Evolutionary conservation across 2,113 vertebrate species (phyloP), one percentile per base, ranked within the genome.

Genomic region (Halichoerus grypus): DNA sequence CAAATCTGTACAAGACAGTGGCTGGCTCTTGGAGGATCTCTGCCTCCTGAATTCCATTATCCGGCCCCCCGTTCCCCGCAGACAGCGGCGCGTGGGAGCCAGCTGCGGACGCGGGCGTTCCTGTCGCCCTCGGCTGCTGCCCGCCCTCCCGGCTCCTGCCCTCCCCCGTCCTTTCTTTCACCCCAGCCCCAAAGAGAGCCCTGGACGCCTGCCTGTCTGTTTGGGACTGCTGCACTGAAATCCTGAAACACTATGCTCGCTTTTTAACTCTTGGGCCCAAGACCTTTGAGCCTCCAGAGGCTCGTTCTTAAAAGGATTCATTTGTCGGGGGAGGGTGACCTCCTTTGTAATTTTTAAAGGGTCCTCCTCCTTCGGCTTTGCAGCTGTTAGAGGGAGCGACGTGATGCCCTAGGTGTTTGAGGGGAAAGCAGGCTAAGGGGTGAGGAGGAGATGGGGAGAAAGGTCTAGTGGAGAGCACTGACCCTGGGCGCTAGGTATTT

Each of bases 161-260:
- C 72, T 59, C 65, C 67, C 97, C 97, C 94, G 95, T 98, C 98
- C 98, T 98, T 99, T 98, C 98, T 98, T 98, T 98, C 98, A 80
- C 98, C 95, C 96, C 91, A 93, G 98, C 95, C 97, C 97, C 95
- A 97, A 96, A 98, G 98, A 98, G 98, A 99, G 97, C 97, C 98
- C 96, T 97, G 95, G 99, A 99, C 98, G 98, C 99, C 99, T 98
- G 98, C 89, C 92, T 98, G 99, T 99, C 99, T 99, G 98, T 98
- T 97, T 49, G 95, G 84, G 69, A 88, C 97, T 93, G 80, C 98
- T 96, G 98, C 96, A 95, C 98, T 98, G 97, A 98, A 97, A 98
- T 96, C 96, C 95, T 93, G 91, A 98, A 98, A 95, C 92, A 98
- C 94, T 97, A 97, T 93, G 81, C 36, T 91, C 96, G 98, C 97